phyloP scores from a whole-genome alignment of 2,888 invertebrate genomes.

The Xylota segnis region DNA sequence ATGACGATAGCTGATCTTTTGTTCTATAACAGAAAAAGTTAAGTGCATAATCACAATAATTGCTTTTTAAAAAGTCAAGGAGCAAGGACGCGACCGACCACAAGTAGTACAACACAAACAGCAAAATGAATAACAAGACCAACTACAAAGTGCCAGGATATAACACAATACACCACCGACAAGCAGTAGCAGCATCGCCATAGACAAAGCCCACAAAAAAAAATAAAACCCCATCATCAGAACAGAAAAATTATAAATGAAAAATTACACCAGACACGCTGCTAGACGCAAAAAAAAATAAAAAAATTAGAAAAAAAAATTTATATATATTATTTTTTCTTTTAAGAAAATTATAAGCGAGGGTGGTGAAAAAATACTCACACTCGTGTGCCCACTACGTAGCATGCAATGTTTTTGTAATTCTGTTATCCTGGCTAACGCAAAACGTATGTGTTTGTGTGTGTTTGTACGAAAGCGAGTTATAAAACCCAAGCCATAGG shows the following conservation, averaged over 20 bases:
- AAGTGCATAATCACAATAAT: slow-evolving; percentile 77
- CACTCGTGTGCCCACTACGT: background rate
- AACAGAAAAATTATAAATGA: slow-evolving; percentile 65
- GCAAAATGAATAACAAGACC: slow-evolving; percentile 53
- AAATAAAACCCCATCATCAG: slow-evolving; percentile 50
- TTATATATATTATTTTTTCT: slow-evolving; percentile 15
- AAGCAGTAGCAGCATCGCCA: background rate
- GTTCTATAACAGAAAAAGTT: slow-evolving; percentile 61
- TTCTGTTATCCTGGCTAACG: slow-evolving; percentile 52
- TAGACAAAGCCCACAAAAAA: slow-evolving; percentile 36
- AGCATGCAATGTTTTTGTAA: slow-evolving; percentile 43
- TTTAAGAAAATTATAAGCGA: slow-evolving; percentile 28
- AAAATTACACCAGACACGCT: slow-evolving; percentile 73
- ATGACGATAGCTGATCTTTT: slow-evolving; percentile 50
- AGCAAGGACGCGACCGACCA: slow-evolving; percentile 65
- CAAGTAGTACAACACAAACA: slow-evolving; percentile 35
- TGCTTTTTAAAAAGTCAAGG: slow-evolving; percentile 80
- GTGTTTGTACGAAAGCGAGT: slow-evolving; percentile 5
- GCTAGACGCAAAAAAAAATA: slow-evolving; percentile 40
- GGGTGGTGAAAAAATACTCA: background rate
- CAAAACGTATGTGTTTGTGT: slow-evolving; percentile 31
- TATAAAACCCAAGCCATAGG: slow-evolving; percentile 20
- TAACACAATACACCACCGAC: slow-evolving; percentile 41
- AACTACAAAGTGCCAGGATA: slow-evolving; percentile 55
- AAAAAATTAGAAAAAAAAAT: slow-evolving; percentile 14